Evolutionary conservation across 2,888 invertebrate species (phyloP), one percentile per base, ranked within the genome.

Genomic region (Machimus atricapillus): DNA sequence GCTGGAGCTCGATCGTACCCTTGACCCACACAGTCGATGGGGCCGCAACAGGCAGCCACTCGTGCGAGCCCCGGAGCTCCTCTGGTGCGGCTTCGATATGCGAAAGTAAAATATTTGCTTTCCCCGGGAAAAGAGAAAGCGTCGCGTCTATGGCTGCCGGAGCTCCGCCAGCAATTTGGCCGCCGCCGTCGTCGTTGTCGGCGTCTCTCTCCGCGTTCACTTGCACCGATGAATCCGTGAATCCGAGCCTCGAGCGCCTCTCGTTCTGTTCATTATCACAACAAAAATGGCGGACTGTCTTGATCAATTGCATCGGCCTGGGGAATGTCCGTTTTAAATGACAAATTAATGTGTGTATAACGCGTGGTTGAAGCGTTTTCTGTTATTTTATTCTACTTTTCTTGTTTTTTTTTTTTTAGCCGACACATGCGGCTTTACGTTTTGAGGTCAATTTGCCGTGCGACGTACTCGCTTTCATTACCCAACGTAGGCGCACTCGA

Each of bases 21-120:
- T 88, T 88, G 88, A 88, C 88, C 88, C 81, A 88, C 86, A 87
- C 87, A 73, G 86, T 16, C 19, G 82, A 46, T 46, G 58, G 66
- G 23, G 43, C 40, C 40, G n/a, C 34, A 66, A 5, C 81, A 52
- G 52, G 66, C 56, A 82, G 58, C 56, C 58, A 78, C 43, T 46
- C 37, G 46, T 43, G 34, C 76, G 31, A 34, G 14, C 82, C 34
- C 37, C 23, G 46, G 12, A 27, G 46, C 78, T 52, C 19, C 31
- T 27, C 12, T 12, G 43, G 6, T 1, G 27, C 16, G 31, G 31
- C 52, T 56, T 58, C 82, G 19, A 27, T n/a, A n/a, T 34, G 82
- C 58, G 82, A 82, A 82, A 82, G 82, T 82, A 58, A 82, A 82
- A 82, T 82, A 82, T 82, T 82, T 82, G 66, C 82, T 82, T 82